Base-by-base conservation (phyloP, 2,113 vertebrate genomes). In the Mobula birostris region DNA sequence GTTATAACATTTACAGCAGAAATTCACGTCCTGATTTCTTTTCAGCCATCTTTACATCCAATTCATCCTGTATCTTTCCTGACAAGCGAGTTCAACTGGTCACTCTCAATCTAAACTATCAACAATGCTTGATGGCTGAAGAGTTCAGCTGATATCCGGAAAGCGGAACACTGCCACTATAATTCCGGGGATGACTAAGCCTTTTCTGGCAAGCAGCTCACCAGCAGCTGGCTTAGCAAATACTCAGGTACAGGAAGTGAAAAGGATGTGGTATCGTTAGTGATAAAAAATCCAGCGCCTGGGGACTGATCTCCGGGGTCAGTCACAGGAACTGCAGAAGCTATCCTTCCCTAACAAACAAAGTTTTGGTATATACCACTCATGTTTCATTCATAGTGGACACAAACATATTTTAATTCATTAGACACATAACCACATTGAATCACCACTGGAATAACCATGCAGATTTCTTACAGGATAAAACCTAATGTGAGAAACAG, bases 231-330 rank as follows among this genome's bases (percentile, higher is more conserved):
- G 95, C 95, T 76, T 95, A 72, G 80, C 94, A 27, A 95, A 94
- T 17, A 17, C 91, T 93, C 91, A 94, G 80, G 94, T 85, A 95
- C 94, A 79, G 85, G 68, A 61, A 94, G 94, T 94, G 94, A 96
- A 96, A 96, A 96, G 97, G 96, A 97, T 97, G 97, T 96, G 96
- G 96, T 14, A 94, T 63, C 78, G 61, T 94, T 80, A 56, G 5
- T 27, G 36, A 72, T 7, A 48, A 76, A 72, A 74, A 76, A 74
- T 7, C 29, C 36, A 6, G 36, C 91, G 24, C 24, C 40, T 70
- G 40, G 91, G 70, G 66, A 72, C 70, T 92, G 63, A 72, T 74
- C 36, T 56, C 70, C 11, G 40, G 61, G 91, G 70, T 93, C 91
- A 93, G 70, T 93, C 24, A 93, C 68, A 74, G 70, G 91, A 93